Base-by-base conservation (phyloP, 2,888 invertebrate genomes). In the Perizoma affinitatum region DNA sequence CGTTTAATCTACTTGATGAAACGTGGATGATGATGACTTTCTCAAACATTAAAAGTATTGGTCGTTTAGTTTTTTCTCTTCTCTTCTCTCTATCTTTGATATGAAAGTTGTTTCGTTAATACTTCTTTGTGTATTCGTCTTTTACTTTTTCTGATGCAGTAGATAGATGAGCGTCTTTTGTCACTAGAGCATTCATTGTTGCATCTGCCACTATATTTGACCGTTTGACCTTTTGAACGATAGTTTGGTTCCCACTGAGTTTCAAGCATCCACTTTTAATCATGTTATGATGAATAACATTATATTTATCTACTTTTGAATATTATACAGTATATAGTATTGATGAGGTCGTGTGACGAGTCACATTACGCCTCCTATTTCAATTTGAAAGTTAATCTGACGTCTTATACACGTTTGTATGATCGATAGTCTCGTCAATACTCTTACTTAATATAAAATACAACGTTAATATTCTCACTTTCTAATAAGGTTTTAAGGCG, bases 341-440 rank as follows among this genome's bases (percentile, higher is more conserved):
- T 67, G 60, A 64, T 64, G 65, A 62, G 69, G 73, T 22, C 22
- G 22, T 22, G 22, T 22, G 22, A 76, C 79, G 82, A 80, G 83
- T 87, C 85, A 82, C 74, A 80, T 87, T 85, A 83, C 82, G 73
- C 74, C 71, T 78, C 77, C 54, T 67, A 75, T 71, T 79, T 75
- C 75, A 77, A 78, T 77, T 78, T 74, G 79, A 83, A 84, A 87
- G 82, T 76, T 87, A 87, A 89, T 87, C 87, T 79, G 86, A 87
- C 86, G 69, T 80, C 78, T 81, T 83, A 54, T 84, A 84, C 80
- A 82, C 75, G 22, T 80, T 73, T 74, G 70, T 79, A 82, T 87
- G 89, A 89, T 87, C 79, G 88, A 88, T 88, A 75, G 80, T 74
- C 63, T 66, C 66, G 59, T 68, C 53, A 70, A 68, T 55, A 73